Evolutionary conservation across 2,113 vertebrate species (phyloP).

Genomic region (Craseonycteris thonglongyai): DNA sequence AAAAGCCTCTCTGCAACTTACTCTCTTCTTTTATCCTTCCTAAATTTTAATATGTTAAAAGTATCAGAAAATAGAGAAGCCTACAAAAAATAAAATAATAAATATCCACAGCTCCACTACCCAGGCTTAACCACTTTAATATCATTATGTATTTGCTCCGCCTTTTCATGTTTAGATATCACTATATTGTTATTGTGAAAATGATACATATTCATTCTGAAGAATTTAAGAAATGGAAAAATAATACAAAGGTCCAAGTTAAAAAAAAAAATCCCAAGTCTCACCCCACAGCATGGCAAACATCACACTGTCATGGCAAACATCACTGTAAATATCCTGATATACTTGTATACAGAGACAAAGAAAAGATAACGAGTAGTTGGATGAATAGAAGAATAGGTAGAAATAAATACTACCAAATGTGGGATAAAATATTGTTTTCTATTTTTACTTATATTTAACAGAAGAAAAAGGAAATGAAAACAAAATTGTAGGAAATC

Average conservation of each 20-base stretch:
- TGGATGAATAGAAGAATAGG: not conserved
- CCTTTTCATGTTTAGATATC: slow-evolving; percentile 34
- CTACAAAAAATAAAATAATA: slow-evolving; percentile 37
- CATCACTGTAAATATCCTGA: not conserved
- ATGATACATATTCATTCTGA: slow-evolving; percentile 43
- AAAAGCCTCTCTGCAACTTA: not conserved
- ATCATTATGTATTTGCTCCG: slow-evolving; percentile 4
- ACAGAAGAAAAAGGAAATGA: not conserved
- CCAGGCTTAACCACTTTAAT: not conserved
- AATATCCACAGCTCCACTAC: not conserved
- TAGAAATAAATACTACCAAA: not conserved
- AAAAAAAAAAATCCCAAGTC: not conserved
- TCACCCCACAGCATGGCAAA: not conserved
- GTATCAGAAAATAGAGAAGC: slow-evolving; percentile 6
- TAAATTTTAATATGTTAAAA: slow-evolving; percentile 23
- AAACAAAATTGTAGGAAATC: not conserved
- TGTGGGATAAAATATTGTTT: not conserved
- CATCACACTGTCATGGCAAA: not conserved
- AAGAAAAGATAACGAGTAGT: not conserved
- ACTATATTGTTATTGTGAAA: slow-evolving; percentile 45
- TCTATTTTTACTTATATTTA: not conserved
- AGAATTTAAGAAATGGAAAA: slow-evolving; percentile 38
- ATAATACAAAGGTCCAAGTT: slow-evolving; percentile 24
- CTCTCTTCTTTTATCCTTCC: not conserved
- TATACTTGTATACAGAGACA: not conserved